These are phyloP conservation scores for Malacoctenus gilli DNA, from an alignment of 2,797 vertebrate species.

Conservation along the genomic window DNA sequence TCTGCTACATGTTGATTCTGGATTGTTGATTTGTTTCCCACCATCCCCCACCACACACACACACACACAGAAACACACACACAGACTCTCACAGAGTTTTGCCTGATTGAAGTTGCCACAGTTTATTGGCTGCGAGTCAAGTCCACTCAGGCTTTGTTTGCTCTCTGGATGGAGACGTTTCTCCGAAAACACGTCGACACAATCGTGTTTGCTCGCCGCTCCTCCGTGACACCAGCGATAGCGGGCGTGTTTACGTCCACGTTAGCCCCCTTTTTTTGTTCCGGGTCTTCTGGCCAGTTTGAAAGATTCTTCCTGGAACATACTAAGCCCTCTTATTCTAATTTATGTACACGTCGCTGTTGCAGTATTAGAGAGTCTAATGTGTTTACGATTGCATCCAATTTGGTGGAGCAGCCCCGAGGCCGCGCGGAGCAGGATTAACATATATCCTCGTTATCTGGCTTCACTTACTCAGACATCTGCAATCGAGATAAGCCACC, in stretches of 20 bases:
- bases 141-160: slow-evolving; percentile 16
- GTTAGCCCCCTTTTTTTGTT: too few relatives aligned
- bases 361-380: too few relatives aligned
- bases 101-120: slow-evolving; percentile 42
- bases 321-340: too few relatives aligned
- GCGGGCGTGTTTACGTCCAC: slow-evolving; percentile 1
- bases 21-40: background rate
- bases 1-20: slow-evolving; percentile 1
- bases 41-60: background rate
- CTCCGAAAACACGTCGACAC: slow-evolving; percentile 7
- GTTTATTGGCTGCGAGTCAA: slow-evolving; percentile 30
- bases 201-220: slow-evolving; percentile 28
- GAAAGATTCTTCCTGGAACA: too few relatives aligned
- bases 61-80: too few relatives aligned
- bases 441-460: too few relatives aligned
- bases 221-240: slow-evolving; percentile 5
- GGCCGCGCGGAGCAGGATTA: too few relatives aligned
- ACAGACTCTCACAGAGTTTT: background rate
- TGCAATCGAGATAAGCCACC: too few relatives aligned
- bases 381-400: background rate
- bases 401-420: too few relatives aligned
- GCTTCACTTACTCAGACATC: too few relatives aligned
- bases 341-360: too few relatives aligned
- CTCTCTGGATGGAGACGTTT: slow-evolving; percentile 26
- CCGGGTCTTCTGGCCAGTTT: too few relatives aligned